Evolutionary conservation across 2,113 vertebrate genomes (phyloP).

Genomic region (Bungarus multicinctus): DNA sequence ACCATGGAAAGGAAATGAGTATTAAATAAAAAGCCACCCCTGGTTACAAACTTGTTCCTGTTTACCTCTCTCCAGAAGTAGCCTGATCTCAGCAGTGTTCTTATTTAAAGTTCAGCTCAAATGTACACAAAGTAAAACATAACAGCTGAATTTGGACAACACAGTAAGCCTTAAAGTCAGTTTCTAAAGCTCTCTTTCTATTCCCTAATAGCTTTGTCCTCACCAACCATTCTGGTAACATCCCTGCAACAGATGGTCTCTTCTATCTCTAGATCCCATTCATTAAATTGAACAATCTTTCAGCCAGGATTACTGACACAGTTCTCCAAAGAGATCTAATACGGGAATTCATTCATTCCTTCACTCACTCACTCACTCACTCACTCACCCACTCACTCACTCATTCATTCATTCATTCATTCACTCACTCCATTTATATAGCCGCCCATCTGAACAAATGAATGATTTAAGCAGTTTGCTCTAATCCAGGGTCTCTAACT

Average conservation of each 20-base stretch:
- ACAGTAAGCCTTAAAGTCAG: neutral
- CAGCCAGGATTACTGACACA: neutral
- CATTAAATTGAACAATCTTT: neutral
- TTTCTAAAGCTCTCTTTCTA: neutral
- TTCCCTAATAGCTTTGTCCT: neutral
- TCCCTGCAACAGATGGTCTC: neutral
- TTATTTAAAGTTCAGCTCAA: neutral
- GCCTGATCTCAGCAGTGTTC: neutral
- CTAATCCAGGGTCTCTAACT: neutral
- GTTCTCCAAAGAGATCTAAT: neutral
- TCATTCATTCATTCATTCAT: neutral
- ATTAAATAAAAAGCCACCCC: neutral
- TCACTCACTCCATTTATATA: neutral
- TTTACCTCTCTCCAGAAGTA: neutral
- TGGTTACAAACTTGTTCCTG: neutral
- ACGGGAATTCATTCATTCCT: neutral
- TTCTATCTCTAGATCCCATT: neutral
- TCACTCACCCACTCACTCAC: neutral
- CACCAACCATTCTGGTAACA: neutral
- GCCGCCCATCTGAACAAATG: neutral
- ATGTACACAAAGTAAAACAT: neutral
- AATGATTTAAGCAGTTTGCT: neutral
- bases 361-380: too few relatives aligned
- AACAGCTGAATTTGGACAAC: neutral
- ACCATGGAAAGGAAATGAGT: neutral